Evolutionary conservation across 2,797 vertebrate species (phyloP), one percentile per base, ranked within the genome.

Genomic region (Tangara arthus): DNA sequence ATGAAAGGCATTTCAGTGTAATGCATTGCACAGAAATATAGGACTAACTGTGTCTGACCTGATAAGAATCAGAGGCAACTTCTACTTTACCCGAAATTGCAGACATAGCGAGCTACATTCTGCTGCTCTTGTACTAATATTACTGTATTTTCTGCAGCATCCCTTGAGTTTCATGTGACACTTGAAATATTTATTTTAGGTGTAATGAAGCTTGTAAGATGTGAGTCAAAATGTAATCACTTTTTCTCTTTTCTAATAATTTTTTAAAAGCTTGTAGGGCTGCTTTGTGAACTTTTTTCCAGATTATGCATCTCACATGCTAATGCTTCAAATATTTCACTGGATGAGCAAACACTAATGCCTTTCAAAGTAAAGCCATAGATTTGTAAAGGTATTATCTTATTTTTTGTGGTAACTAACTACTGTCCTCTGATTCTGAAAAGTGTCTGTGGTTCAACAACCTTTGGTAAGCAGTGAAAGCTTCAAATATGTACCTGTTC

Each of bases 241-340:
- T 81, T 2, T 42, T 28, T 66, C 21, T 26, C 3, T 26, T 28
- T 41, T 37, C 12, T 3, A 30, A 15, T 11, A 13, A 0, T 0
- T 27, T 10, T 64, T 72, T 17, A 35, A 71, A 64, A 27, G 0
- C 4, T 44, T 49, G 4, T 5, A 37, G 8, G 3, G 2, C 6
- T 71, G 59, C 6, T 63, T 20, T 22, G 12, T 34, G 56, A 87
- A 71, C 6, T 34, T 11, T 57, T 61, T 81, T 75, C 11, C 13
- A 53, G 42, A 37, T 56, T 39, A 44, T 13, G 2, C 11, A 34
- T 73, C 32, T 86, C 18, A 59, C 9, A 41, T 73, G 15, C 4
- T 57, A 72, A 41, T 34, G 2, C 23, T 70, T 82, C 35, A 59
- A 32, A 41, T 65, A 55, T 41, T 73, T 78, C 44, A 66, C 15